Evolutionary conservation across 2,888 invertebrate species (phyloP).

Genomic region (Mythimna ferrago): DNA sequence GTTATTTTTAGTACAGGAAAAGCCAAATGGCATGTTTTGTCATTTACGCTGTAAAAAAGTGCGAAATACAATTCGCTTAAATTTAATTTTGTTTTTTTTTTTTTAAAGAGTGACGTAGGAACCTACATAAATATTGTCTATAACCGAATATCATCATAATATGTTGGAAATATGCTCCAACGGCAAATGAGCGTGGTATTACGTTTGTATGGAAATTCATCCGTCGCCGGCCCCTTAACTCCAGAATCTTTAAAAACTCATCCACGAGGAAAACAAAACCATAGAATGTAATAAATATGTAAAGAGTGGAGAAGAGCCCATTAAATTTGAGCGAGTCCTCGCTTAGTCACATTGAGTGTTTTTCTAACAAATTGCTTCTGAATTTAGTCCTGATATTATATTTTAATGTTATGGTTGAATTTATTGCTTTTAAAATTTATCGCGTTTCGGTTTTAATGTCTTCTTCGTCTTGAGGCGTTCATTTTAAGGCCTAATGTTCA

Average conservation of each 20-base stretch:
- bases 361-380: conserved; percentile 61
- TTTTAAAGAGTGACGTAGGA: too few relatives aligned
- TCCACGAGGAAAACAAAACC: conserved; percentile 31
- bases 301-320: conserved; percentile 35
- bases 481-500: conserved; percentile 10
- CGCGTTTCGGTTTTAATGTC: conserved; percentile 26
- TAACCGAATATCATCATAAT: too few relatives aligned
- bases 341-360: conserved; percentile 55
- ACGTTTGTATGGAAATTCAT: too few relatives aligned
- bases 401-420: conserved; percentile 49
- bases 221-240: background rate
- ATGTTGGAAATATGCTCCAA: too few relatives aligned
- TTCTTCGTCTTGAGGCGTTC: conserved; percentile 17
- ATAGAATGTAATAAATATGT: conserved; percentile 58
- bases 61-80: too few relatives aligned
- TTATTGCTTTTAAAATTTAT: conserved; percentile 50
- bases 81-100: too few relatives aligned
- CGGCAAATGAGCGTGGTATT: too few relatives aligned
- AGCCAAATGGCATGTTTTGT: too few relatives aligned
- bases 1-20: too few relatives aligned
- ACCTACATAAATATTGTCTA: too few relatives aligned
- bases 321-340: conserved; percentile 58
- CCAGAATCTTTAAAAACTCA: background rate
- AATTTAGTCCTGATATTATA: conserved; percentile 54
- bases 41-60: too few relatives aligned